Evolutionary conservation across 2,888 invertebrate species (phyloP).

Genomic region (Ceramica pisi): DNA sequence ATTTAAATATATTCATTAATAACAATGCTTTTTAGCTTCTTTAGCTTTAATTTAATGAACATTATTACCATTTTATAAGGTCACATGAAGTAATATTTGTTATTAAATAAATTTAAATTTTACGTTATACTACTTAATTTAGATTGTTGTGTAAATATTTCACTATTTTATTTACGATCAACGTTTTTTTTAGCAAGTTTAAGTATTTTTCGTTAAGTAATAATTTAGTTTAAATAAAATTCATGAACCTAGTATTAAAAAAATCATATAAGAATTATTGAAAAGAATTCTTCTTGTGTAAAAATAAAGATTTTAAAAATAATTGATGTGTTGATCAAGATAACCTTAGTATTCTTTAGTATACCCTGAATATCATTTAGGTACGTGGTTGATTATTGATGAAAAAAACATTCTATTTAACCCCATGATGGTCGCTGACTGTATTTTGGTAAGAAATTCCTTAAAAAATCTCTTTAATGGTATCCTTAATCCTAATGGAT

Average conservation of each 20-base stretch:
- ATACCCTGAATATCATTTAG: neutral
- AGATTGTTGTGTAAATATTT: conserved; percentile 89
- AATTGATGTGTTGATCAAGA: conserved; percentile 65
- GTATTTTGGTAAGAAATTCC: too few species aligned
- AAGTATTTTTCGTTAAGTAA: conserved; percentile 77
- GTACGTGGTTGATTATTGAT: neutral
- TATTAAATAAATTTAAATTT: conserved; percentile 82
- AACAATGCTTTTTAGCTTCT: conserved; percentile 69
- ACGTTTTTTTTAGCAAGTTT: conserved; percentile 79
- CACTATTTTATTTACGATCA: conserved; percentile 82
- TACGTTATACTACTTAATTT: conserved; percentile 81
- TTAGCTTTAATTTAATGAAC: conserved; percentile 75
- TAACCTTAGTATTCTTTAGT: conserved; percentile 55
- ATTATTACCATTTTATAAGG: conserved; percentile 73
- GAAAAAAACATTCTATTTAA: too few species aligned
- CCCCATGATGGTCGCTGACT: too few species aligned
- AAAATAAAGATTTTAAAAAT: conserved; percentile 86
- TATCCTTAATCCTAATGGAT: too few species aligned
- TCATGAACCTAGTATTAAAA: conserved; percentile 80
- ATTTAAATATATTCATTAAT: conserved; percentile 64
- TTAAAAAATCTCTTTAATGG: too few species aligned
- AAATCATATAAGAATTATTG: conserved; percentile 81
- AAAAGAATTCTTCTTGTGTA: conserved; percentile 86
- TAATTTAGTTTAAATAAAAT: conserved; percentile 75
- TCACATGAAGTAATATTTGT: conserved; percentile 80